Evolutionary conservation across 2,888 invertebrate species (phyloP).

Genomic region (Hemithea aestivaria): DNA sequence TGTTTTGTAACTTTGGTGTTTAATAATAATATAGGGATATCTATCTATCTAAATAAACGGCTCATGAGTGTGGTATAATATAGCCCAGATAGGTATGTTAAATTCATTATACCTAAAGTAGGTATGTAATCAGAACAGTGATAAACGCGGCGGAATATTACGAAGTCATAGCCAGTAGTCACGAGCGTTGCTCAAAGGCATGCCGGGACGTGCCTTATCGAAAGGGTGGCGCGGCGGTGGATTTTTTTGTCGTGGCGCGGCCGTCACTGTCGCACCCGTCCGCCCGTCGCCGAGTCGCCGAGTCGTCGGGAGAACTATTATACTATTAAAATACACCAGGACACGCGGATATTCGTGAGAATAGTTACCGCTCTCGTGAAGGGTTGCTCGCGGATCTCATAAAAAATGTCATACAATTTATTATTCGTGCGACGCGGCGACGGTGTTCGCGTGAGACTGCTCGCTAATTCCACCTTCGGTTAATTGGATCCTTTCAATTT

Average conservation of each 20-base stretch:
- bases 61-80: too few species aligned
- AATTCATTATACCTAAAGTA: too few species aligned
- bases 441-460: constrained; percentile 42
- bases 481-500: constrained; percentile 38
- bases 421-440: constrained; percentile 19
- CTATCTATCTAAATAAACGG: too few species aligned
- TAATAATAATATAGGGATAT: too few species aligned
- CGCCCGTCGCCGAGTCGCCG: constrained; percentile 16
- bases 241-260: constrained; percentile 47
- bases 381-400: constrained; percentile 40
- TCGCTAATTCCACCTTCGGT: constrained; percentile 27
- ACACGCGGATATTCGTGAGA: constrained; percentile 51
- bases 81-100: too few species aligned
- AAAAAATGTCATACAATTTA: constrained; percentile 34
- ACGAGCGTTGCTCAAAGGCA: constrained; percentile 39
- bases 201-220: constrained; percentile 53
- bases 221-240: constrained; percentile 39
- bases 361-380: constrained; percentile 29
- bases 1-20: too few species aligned
- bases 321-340: constrained; percentile 27
- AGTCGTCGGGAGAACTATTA: constrained; percentile 36
- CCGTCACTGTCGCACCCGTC: constrained; percentile 28
- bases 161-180: constrained; percentile 27
- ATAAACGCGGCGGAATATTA: constrained; percentile 22
- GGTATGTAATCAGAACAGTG: neutral